phyloP scores from a whole-genome alignment of 2,888 invertebrate genomes.

The Cataglyphis livida region DNA sequence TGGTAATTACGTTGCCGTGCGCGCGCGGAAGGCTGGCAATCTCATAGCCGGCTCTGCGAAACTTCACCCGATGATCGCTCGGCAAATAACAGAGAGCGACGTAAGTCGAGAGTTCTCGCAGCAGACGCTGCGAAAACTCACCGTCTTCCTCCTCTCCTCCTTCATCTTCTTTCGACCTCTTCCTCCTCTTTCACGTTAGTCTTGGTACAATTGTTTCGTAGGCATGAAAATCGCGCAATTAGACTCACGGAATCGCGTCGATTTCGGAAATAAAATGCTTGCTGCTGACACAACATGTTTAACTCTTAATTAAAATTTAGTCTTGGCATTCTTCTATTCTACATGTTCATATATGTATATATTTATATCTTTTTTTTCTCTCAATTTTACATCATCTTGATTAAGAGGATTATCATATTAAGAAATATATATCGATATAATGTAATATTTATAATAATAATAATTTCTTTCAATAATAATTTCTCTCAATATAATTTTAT shows the following conservation, averaged over 20 bases:
- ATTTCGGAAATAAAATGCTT: slow-evolving; percentile 29
- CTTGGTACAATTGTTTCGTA: slow-evolving; percentile 68
- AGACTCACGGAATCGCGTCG: slow-evolving; percentile 53
- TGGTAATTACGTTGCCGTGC: slow-evolving; percentile 76
- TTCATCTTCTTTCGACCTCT: not conserved
- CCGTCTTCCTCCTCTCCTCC: slow-evolving; percentile 32
- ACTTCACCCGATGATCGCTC: slow-evolving; percentile 76
- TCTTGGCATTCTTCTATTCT: not conserved
- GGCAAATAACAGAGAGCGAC: slow-evolving; percentile 78
- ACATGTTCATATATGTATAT: not conserved
- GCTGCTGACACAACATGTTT: not conserved
- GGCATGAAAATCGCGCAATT: slow-evolving; percentile 70
- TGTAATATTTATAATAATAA: not conserved
- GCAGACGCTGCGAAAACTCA: slow-evolving; percentile 49
- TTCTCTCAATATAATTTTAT: not conserved
- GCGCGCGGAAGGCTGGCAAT: slow-evolving; percentile 74
- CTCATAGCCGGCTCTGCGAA: slow-evolving; percentile 72
- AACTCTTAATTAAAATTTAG: not conserved
- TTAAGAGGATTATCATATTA: not conserved
- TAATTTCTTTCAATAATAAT: not conserved
- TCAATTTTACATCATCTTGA: no score
- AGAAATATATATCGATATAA: no score
- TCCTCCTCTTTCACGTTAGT: slow-evolving; percentile 15
- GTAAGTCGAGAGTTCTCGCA: slow-evolving; percentile 53
- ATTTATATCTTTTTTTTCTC: no score